A percentile compares a stretch with the other conserved stretches of the same genome.
Conservation (phyloP, 2,888 invertebrate species). For the Pachycephus smyrnensis region DNA sequence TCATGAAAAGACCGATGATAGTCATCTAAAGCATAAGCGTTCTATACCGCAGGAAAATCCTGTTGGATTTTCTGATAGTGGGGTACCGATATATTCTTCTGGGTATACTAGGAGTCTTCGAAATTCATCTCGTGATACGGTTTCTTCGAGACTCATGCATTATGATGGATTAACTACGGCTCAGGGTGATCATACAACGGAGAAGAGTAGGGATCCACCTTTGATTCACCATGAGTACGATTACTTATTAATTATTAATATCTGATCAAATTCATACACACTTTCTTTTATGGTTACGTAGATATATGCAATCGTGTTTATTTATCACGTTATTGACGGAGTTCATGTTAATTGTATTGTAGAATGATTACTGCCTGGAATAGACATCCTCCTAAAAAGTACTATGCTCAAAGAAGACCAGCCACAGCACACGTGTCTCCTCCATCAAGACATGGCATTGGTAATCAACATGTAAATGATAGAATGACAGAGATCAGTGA, state of each 20-base stretch:
- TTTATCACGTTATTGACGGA: not conserved
- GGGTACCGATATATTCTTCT: constrained; percentile 17
- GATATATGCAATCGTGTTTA: not conserved
- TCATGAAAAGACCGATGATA: constrained; percentile 8
- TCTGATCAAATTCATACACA: not conserved
- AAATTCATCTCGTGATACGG: constrained; percentile 11
- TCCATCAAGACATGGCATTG: not conserved
- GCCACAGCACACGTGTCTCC: not conserved
- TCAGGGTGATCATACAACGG: constrained; percentile 6
- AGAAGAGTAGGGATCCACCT: constrained; percentile 10
- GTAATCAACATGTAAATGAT: not conserved
- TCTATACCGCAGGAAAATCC: constrained; percentile 26
- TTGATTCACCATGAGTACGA: constrained; percentile 16
- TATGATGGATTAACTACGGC: constrained; percentile 13
- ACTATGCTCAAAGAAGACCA: constrained; percentile 30
- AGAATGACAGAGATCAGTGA: not conserved
- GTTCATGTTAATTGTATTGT: not conserved
- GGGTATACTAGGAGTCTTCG: not conserved
- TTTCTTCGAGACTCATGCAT: constrained; percentile 10
- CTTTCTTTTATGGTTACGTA: not conserved
- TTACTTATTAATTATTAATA: not conserved
- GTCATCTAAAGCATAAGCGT: constrained; percentile 22
- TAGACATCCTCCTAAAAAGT: constrained; percentile 46
- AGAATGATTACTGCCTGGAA: constrained; percentile 14
- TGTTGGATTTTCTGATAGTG: constrained; percentile 17